Conservation (phyloP, 2,113 vertebrate species). For the Cyrtonyx montezumae region DNA sequence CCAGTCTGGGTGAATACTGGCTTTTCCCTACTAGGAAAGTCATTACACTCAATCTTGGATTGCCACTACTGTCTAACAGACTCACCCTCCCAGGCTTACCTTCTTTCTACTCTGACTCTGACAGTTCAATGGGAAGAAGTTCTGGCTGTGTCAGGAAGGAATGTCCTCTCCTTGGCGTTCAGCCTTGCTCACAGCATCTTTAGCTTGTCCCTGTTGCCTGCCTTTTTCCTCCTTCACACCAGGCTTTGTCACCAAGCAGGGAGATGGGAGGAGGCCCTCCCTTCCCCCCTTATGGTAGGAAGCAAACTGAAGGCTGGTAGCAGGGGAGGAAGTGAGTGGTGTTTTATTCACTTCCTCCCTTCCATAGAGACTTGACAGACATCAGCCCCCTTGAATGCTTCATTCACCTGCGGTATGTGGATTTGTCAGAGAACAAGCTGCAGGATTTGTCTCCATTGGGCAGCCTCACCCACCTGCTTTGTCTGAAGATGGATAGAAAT, state of each 20-base stretch:
- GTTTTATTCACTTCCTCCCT: not conserved
- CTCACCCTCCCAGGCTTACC: not conserved
- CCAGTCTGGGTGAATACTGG: not conserved
- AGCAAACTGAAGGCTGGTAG: not conserved
- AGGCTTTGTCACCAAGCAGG: not conserved
- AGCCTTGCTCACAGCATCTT: not conserved
- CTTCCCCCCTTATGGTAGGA: not conserved
- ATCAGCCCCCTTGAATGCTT: constrained; percentile 81
- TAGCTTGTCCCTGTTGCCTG: not conserved
- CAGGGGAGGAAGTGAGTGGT: not conserved
- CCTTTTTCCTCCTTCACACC: not conserved
- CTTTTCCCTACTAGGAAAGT: not conserved
- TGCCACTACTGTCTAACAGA: not conserved
- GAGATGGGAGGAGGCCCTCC: not conserved
- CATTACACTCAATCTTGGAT: not conserved
- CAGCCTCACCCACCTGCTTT: constrained; percentile 87
- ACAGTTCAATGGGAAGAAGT: not conserved
- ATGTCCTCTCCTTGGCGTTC: not conserved
- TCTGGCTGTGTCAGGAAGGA: not conserved
- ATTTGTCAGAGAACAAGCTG: constrained; percentile 89
- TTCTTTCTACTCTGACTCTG: not conserved
- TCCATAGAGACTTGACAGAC: constrained; percentile 83
- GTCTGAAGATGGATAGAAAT: constrained; percentile 90
- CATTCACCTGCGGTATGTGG: constrained; percentile 90
- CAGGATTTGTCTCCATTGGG: constrained; percentile 85